These are phyloP conservation scores for Dicerorhinus sumatrensis DNA, from an alignment of 2,113 vertebrate genomes.

Conservation along the genomic window DNA sequence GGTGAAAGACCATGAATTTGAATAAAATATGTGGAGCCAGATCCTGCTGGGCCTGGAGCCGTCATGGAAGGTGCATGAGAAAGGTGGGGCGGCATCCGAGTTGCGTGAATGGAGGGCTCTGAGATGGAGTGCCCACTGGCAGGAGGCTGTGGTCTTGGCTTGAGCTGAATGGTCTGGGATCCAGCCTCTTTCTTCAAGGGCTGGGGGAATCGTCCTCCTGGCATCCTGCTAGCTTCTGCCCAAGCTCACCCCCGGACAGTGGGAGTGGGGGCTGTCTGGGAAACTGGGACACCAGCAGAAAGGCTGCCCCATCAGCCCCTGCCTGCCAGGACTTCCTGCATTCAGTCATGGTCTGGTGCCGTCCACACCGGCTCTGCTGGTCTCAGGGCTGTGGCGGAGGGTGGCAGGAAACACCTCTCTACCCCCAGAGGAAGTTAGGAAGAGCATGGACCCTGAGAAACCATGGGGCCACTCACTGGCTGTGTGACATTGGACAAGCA, in stretches of 20 bases:
- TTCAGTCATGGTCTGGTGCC: background rate
- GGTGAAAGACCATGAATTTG: background rate
- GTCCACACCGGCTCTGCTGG: background rate
- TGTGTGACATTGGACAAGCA: background rate
- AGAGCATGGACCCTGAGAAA: background rate
- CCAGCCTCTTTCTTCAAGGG: constrained; percentile 33
- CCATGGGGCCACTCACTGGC: background rate
- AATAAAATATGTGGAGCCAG: constrained; percentile 29
- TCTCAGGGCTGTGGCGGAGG: background rate
- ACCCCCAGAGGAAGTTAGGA: background rate
- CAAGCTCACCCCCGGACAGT: background rate
- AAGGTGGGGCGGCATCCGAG: background rate
- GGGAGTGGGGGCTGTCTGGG: background rate
- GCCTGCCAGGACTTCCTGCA: constrained; percentile 24
- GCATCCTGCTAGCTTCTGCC: background rate
- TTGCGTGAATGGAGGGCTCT: constrained; percentile 18
- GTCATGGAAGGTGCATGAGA: background rate
- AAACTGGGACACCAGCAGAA: constrained; percentile 67
- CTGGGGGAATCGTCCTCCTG: background rate
- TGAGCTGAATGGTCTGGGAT: constrained; percentile 32
- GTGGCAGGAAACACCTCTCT: background rate
- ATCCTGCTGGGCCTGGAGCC: background rate
- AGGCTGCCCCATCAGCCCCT: background rate
- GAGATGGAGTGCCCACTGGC: background rate
- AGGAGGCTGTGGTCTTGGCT: constrained; percentile 50